Percentiles rank a stretch among this genome's conserved stretches.
phyloP scores from a whole-genome alignment of 2,797 vertebrate genomes.

The Botia kubotai region DNA sequence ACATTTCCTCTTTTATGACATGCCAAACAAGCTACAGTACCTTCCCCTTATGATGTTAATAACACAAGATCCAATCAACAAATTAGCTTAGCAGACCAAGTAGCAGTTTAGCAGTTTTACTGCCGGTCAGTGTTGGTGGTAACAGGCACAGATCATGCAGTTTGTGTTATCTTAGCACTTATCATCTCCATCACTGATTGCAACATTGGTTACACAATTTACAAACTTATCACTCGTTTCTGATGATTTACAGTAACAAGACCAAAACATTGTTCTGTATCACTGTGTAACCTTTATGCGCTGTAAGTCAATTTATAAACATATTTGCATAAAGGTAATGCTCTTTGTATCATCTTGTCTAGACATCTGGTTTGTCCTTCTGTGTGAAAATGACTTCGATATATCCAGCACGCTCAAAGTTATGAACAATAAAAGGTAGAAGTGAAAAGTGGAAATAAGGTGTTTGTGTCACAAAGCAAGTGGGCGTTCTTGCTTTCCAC shows the following conservation, averaged over 20 bases:
- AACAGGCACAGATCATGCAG: neutral
- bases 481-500: neutral
- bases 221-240: neutral
- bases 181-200: neutral
- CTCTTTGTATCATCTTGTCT: too few species aligned
- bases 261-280: neutral
- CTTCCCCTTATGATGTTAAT: neutral
- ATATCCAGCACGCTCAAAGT: neutral
- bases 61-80: neutral
- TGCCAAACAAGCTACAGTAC: neutral
- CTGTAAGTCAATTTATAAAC: too few species aligned
- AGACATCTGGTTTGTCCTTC: neutral
- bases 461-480: neutral
- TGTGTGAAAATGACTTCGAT: neutral
- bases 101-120: neutral
- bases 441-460: neutral
- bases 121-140: neutral
- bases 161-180: neutral
- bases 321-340: neutral
- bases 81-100: neutral
- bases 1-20: slow-evolving; percentile 31
- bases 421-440: neutral
- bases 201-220: slow-evolving; percentile 11
- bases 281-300: too few species aligned
- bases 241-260: neutral